Percentiles rank a stretch among this genome's conserved stretches.
Conservation (phyloP, 1,140 invertebrate genomes). For the Atta cephalotes region DNA sequence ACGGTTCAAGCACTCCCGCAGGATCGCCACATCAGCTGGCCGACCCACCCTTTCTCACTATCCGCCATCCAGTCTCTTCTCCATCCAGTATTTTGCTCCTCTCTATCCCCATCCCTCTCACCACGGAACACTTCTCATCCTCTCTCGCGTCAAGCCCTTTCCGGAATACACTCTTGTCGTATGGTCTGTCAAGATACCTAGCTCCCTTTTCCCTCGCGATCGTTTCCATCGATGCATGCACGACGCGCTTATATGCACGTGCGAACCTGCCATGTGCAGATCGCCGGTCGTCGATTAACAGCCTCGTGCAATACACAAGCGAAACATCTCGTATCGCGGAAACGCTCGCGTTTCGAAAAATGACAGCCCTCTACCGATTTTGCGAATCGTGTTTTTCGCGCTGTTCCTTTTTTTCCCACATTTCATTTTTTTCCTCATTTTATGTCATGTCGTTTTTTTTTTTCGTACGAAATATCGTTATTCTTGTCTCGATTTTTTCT, state of each 20-base stretch:
- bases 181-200: conserved; percentile 53
- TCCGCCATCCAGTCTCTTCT: conserved; percentile 40
- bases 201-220: conserved; percentile 7
- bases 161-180: conserved; percentile 11
- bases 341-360: conserved; percentile 40
- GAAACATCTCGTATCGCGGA: conserved; percentile 37
- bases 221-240: conserved; percentile 51
- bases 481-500: background rate
- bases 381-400: conserved; percentile 33
- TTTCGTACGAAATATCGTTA: background rate
- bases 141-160: background rate
- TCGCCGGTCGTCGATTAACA: conserved; percentile 60
- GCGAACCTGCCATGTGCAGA: conserved; percentile 62
- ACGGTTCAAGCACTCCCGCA: conserved; percentile 80
- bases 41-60: conserved; percentile 57
- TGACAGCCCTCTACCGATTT: background rate
- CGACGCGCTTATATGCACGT: conserved; percentile 57
- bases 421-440: background rate
- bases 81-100: conserved; percentile 39
- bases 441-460: background rate
- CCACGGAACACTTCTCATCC: background rate
- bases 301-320: conserved; percentile 16
- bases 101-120: background rate
- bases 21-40: conserved; percentile 77
- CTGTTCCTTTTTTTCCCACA: background rate